Conservation (phyloP, 30 jellyfish, hydroid and myxozoan genomes). For the Aurelia sp. region DNA sequence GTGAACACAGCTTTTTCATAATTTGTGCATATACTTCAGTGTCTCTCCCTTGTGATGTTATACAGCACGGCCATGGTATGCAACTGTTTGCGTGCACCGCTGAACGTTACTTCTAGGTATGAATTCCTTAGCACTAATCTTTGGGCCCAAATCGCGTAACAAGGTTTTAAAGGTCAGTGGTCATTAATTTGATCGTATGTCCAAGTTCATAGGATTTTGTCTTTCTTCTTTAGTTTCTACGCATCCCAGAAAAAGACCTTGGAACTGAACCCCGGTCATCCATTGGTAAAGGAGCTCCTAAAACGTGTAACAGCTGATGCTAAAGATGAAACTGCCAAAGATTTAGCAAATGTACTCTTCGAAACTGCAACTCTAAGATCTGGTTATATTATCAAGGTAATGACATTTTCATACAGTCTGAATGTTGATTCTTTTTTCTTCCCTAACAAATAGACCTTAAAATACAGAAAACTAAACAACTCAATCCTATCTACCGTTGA, state of each 20-base stretch:
- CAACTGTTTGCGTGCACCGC: no score
- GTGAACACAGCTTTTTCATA: no score
- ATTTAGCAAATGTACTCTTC: conserved; percentile 89
- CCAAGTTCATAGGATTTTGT: no score
- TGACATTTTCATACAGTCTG: not conserved
- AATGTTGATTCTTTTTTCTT: not conserved
- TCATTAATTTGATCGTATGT: no score
- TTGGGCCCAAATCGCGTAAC: no score
- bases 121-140: no score
- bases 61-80: no score
- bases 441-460: not conserved
- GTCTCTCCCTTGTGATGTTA: no score
- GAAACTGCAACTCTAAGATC: conserved; percentile 99
- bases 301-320: conserved; percentile 75
- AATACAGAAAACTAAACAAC: not conserved
- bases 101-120: no score
- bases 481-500: not conserved
- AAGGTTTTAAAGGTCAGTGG: no score
- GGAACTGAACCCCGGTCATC: conserved; percentile 95
- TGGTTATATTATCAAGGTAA: conserved; percentile 89
- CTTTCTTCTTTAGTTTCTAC: conserved; percentile 71
- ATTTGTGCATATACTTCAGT: no score
- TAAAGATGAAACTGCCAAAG: conserved; percentile 91
- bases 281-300: conserved; percentile 91
- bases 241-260: conserved; percentile 97